A percentile compares a stretch with the other conserved stretches of the same genome.
Conservation (phyloP, 2,888 invertebrate genomes). For the Eupithecia vulgata region DNA sequence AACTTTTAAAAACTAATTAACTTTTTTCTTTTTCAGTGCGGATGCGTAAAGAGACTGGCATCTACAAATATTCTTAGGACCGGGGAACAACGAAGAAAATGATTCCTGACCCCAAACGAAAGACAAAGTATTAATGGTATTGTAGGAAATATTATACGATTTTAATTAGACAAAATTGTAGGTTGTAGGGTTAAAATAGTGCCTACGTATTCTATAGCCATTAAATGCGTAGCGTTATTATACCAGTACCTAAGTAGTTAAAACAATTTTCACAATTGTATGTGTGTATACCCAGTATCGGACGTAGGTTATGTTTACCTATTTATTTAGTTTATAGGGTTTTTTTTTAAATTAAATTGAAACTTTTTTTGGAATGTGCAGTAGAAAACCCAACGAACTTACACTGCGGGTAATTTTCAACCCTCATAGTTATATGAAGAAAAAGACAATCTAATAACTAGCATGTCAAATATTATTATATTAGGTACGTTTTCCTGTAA, state of each 20-base stretch:
- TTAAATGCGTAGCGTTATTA: constrained; percentile 33
- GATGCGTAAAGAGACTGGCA: constrained; percentile 80
- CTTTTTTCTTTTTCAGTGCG: constrained; percentile 73
- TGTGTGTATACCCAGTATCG: constrained; percentile 45
- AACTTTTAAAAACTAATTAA: background rate
- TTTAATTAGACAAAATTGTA: constrained; percentile 14
- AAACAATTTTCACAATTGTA: constrained; percentile 29
- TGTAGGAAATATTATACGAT: constrained; percentile 24
- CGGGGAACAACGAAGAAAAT: constrained; percentile 18
- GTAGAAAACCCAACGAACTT: constrained; percentile 5
- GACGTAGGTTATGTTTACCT: constrained; percentile 43
- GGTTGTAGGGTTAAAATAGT: background rate
- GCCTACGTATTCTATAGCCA: constrained; percentile 30
- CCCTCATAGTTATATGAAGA: background rate
- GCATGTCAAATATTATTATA: background rate
- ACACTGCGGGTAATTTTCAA: background rate
- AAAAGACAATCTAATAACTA: background rate
- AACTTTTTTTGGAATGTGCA: background rate
- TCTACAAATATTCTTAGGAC: constrained; percentile 79
- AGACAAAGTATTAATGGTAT: constrained; percentile 51
- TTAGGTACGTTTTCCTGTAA: background rate
- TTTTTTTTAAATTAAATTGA: background rate
- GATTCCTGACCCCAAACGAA: constrained; percentile 32
- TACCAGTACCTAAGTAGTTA: constrained; percentile 45
- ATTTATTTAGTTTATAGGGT: constrained; percentile 49